These are phyloP conservation scores for Dendrolimus houi DNA, from an alignment of 2,888 invertebrate genomes.

Conservation along the genomic window DNA sequence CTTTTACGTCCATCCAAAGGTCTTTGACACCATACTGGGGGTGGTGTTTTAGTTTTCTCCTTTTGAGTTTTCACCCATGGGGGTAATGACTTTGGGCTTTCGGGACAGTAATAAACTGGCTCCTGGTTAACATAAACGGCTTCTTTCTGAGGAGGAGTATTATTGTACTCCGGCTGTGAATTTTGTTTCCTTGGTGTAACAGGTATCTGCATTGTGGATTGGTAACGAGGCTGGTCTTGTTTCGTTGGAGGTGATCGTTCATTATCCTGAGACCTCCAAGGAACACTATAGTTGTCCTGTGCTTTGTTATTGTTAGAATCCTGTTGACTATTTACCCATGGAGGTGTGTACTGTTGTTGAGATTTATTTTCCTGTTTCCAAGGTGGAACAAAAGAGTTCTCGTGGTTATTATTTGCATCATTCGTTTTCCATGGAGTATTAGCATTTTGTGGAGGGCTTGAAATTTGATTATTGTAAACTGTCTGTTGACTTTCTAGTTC, in stretches of 20 bases:
- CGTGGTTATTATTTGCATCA: conserved; percentile 43
- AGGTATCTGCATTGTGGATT: conserved; percentile 68
- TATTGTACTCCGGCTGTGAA: conserved; percentile 45
- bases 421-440: conserved; percentile 53
- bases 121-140: conserved; percentile 64
- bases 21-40: conserved; percentile 62
- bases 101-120: conserved; percentile 62
- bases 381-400: conserved; percentile 37
- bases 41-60: conserved; percentile 68
- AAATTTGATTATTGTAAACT: conserved; percentile 36
- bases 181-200: conserved; percentile 54
- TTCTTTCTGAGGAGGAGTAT: conserved; percentile 48
- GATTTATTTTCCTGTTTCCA: conserved; percentile 50
- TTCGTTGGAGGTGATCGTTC: conserved; percentile 28
- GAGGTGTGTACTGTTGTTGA: conserved; percentile 44
- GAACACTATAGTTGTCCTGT: conserved; percentile 35
- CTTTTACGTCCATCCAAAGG: conserved; percentile 57
- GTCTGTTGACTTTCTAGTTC: conserved; percentile 39
- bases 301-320: conserved; percentile 47
- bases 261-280: conserved; percentile 43
- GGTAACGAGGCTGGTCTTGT: conserved; percentile 55
- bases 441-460: conserved; percentile 41
- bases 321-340: conserved; percentile 35
- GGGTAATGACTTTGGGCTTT: conserved; percentile 62
- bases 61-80: conserved; percentile 68